Base-by-base conservation (phyloP, 2,888 invertebrate species). In the Arctia plantaginis region DNA sequence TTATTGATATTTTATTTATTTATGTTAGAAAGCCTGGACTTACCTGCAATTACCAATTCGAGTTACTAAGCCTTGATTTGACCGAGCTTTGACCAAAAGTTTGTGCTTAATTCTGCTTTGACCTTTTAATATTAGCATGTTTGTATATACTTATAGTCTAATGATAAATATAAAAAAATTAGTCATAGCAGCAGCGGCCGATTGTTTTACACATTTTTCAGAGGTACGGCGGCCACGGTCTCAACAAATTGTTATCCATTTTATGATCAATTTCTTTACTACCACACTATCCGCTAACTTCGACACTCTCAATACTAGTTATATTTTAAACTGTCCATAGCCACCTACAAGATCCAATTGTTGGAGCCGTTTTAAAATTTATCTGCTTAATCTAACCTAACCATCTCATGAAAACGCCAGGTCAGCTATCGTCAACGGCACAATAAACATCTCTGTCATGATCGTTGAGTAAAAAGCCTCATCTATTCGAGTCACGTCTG, bases 401-500 rank as follows among this genome's bases (percentile, higher is more conserved):
- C 35, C 39, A 59, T 69, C 51, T 55, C n/a, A n/a, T 51, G 33
- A 55, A 33, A 41, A 69, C 59, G 27, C 69, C 51, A 35, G 68
- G 35, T 35, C 12, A 55, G 23, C 47, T 47, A 64, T 47, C 51
- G 27, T 59, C 71, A 64, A 64, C 71, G 55, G 66, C 35, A 51
- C 68, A 35, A 30, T 41, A 51, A 69, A 66, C 69, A 30, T 72
- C 69, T 66, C 59, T 69, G 51, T 72, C 41, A 72, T 62, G 69
- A 59, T 44, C 12, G 62, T 66, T 66, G 67, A 55, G 35, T 68
- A 72, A 75, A 70, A 68, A 76, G 47, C 30, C 30, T 67, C 47
- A 67, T 69, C 70, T 73, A 77, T 77, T 74, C 74, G 33, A 64
- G 70, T 67, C 72, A 69, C 74, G 74, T 65, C 65, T 67, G 59